phyloP scores from a whole-genome alignment of 2,797 vertebrate species.

The Lindbergichthys nudifrons region DNA sequence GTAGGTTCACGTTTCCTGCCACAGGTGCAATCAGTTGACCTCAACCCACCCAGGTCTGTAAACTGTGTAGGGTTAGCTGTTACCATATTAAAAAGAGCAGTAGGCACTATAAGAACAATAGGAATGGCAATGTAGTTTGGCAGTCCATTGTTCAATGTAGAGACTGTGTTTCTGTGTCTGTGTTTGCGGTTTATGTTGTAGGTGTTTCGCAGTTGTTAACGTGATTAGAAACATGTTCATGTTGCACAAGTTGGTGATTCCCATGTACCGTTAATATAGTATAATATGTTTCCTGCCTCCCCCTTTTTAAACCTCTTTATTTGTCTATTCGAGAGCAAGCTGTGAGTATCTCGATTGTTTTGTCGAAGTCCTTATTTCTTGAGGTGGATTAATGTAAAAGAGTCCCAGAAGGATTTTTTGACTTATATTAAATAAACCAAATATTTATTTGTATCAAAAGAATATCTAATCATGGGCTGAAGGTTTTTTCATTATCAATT shows the following conservation, averaged over 20 bases:
- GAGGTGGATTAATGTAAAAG: not conserved
- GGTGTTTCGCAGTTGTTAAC: conserved; percentile 8
- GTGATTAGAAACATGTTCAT: not conserved
- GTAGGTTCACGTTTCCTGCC: conserved; percentile 41
- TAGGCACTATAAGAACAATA: not conserved
- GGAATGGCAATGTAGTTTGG: conserved; percentile 5
- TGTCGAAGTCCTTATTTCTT: not conserved
- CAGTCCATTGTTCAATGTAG: not conserved
- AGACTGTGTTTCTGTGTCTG: not conserved
- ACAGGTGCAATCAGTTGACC: conserved; percentile 44
- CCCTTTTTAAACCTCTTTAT: not conserved
- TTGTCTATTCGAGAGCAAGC: not conserved
- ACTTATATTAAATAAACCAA: not conserved
- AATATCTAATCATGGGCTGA: not conserved
- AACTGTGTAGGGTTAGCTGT: conserved; percentile 20
- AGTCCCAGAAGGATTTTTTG: not conserved
- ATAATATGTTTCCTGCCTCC: not conserved
- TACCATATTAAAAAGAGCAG: conserved; percentile 1
- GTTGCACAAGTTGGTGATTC: not conserved
- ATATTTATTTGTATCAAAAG: not conserved
- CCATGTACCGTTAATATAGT: not conserved
- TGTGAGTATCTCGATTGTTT: conserved; percentile 4
- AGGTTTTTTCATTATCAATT: no score
- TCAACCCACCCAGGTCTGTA: conserved; percentile 55
- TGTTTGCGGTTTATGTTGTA: conserved; percentile 31